Percentiles rank a stretch among this genome's conserved stretches.
Conservation (phyloP, 2,888 invertebrate genomes). For the Athrips mouffetella region DNA sequence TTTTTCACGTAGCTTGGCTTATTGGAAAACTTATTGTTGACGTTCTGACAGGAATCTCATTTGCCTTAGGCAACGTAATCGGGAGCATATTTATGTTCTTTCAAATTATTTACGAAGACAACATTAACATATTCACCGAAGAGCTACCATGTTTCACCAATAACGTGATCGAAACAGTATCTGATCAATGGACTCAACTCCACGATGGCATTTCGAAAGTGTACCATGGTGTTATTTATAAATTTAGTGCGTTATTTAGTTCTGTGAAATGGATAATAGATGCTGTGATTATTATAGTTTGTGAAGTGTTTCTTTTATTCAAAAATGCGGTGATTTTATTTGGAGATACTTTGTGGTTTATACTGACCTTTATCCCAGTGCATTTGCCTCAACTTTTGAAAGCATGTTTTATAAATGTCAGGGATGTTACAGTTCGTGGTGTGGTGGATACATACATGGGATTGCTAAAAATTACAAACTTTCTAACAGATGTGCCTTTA, state of each 20-base stretch:
- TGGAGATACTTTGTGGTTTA: conserved; percentile 61
- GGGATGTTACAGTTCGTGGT: conserved; percentile 31
- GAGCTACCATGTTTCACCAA: conserved; percentile 51
- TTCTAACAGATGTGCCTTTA: conserved; percentile 68
- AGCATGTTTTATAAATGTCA: conserved; percentile 37
- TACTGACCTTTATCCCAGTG: conserved; percentile 62
- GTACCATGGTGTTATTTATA: conserved; percentile 31
- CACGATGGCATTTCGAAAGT: conserved; percentile 35
- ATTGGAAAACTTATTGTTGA: conserved; percentile 59
- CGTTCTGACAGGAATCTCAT: conserved; percentile 38
- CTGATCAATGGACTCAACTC: conserved; percentile 32
- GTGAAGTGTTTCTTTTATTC: conserved; percentile 46
- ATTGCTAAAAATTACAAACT: conserved; percentile 60
- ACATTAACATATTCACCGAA: conserved; percentile 56
- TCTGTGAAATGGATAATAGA: conserved; percentile 37
- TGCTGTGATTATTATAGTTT: conserved; percentile 36
- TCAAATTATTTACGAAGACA: conserved; percentile 68
- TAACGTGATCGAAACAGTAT: conserved; percentile 31
- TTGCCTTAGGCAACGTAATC: conserved; percentile 35
- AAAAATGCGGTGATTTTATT: conserved; percentile 51
- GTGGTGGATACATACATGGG: conserved; percentile 51
- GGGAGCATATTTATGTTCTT: conserved; percentile 38
- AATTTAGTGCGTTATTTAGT: conserved; percentile 31
- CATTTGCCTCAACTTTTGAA: conserved; percentile 55
- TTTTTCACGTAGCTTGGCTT: conserved; percentile 50